phyloP scores from a whole-genome alignment of 2,113 vertebrate species.

The Micromys minutus region DNA sequence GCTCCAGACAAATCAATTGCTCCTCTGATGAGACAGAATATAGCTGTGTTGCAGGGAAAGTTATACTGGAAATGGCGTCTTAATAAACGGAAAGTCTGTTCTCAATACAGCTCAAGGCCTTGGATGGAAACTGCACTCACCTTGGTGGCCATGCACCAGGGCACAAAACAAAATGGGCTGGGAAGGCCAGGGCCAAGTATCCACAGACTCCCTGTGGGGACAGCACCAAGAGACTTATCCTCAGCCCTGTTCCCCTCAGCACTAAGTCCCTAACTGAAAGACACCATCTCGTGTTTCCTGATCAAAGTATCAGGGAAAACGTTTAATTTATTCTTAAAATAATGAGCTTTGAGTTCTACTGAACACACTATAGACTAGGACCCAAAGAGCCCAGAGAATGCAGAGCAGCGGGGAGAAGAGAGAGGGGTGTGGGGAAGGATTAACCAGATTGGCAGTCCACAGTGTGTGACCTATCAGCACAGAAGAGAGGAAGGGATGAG shows the following conservation, averaged over 20 bases:
- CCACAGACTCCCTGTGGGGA: not conserved
- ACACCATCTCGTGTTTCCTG: not conserved
- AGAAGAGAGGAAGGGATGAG: not conserved
- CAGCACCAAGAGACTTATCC: not conserved
- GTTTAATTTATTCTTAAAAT: conserved; percentile 44
- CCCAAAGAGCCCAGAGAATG: not conserved
- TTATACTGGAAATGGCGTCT: not conserved
- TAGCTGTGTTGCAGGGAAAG: not conserved
- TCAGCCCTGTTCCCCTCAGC: not conserved
- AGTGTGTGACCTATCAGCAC: not conserved
- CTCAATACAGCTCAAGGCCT: not conserved
- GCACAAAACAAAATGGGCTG: not conserved
- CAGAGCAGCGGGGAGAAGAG: not conserved
- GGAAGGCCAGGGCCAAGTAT: too few relatives aligned
- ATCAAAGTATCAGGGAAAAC: not conserved
- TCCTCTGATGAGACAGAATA: not conserved
- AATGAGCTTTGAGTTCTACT: not conserved
- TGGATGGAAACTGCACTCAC: not conserved
- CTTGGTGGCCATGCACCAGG: not conserved
- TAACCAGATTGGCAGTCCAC: not conserved
- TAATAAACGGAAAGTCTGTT: not conserved
- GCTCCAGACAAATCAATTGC: not conserved
- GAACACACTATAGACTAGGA: not conserved
- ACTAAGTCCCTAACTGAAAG: not conserved
- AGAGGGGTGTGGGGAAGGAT: too few relatives aligned